These are phyloP conservation scores for Pristionchus maxplancki DNA, from an alignment of 2,888 invertebrate species.

Conservation along the genomic window DNA sequence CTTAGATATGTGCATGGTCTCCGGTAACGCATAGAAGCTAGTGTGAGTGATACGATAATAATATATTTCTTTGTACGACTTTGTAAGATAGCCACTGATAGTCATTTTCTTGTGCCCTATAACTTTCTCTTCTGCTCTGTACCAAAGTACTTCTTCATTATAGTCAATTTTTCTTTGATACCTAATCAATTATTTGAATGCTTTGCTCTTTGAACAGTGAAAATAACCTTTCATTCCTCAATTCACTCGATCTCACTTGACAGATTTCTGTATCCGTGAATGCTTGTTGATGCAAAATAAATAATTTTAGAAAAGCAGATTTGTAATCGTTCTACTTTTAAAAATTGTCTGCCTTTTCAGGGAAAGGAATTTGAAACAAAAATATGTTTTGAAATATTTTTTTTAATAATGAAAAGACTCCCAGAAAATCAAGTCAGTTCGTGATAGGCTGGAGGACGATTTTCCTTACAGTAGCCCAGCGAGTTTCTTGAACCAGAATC, in stretches of 20 bases:
- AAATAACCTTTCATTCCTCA: constrained; percentile 14
- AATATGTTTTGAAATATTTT: too few species aligned
- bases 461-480: background rate
- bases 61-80: background rate
- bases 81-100: background rate
- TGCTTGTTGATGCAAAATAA: constrained; percentile 1
- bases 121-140: background rate
- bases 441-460: background rate
- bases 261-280: background rate
- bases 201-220: background rate
- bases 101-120: background rate
- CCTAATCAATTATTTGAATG: background rate
- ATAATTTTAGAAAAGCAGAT: background rate
- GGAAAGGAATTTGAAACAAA: background rate
- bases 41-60: background rate
- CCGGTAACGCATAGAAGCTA: background rate
- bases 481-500: constrained; percentile 27
- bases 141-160: background rate
- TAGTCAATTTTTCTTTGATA: background rate
- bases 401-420: too few species aligned
- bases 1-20: background rate
- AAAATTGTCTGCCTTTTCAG: too few species aligned
- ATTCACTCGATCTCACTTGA: background rate
- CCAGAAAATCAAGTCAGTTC: background rate
- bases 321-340: too few species aligned